Evolutionary conservation across 1,140 invertebrate genomes (phyloP).

Genomic region (Himalopsyche phryganea): DNA sequence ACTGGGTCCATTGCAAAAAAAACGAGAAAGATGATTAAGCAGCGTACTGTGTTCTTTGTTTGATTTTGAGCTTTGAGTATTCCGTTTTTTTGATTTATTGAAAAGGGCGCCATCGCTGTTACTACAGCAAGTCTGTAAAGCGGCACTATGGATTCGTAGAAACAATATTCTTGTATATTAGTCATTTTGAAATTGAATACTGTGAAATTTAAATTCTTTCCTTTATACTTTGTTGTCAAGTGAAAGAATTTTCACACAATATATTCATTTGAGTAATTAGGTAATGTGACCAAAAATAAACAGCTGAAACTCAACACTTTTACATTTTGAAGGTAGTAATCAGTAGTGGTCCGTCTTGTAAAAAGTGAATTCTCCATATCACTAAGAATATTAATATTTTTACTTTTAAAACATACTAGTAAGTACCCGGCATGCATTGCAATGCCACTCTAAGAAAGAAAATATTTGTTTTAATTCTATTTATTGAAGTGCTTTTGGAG

Average conservation of each 20-base stretch:
- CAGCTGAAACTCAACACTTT: too few species aligned
- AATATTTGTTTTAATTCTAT: too few species aligned
- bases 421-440: too few species aligned
- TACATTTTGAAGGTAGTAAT: too few species aligned
- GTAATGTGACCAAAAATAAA: too few species aligned
- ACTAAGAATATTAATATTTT: too few species aligned
- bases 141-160: constrained; percentile 11
- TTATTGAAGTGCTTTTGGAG: too few species aligned
- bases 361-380: too few species aligned
- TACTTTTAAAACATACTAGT: too few species aligned
- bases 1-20: too few species aligned
- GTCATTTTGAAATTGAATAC: constrained; percentile 12
- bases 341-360: too few species aligned
- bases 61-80: not conserved
- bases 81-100: constrained; percentile 10
- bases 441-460: too few species aligned
- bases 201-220: not conserved
- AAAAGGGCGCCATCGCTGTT: constrained; percentile 15
- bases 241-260: not conserved
- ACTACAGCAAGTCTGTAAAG: constrained; percentile 14
- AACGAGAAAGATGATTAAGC: not conserved
- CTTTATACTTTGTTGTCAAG: not conserved
- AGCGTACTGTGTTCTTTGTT: constrained; percentile 2
- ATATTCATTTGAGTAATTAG: not conserved
- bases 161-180: not conserved